Base-by-base conservation (phyloP, 2,888 invertebrate genomes). In the Rhagonycha fulva region DNA sequence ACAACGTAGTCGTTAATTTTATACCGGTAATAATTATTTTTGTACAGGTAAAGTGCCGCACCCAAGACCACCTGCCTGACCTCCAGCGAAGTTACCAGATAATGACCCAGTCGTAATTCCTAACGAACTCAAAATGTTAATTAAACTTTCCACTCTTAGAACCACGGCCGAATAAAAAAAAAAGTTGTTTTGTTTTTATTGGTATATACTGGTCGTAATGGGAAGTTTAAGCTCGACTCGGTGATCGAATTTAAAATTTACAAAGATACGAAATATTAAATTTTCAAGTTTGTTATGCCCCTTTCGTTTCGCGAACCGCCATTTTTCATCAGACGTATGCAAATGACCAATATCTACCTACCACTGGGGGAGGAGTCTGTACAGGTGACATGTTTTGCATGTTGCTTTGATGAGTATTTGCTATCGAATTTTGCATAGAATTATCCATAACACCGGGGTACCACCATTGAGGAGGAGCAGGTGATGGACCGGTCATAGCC, bases 391-490 rank as follows among this genome's bases (percentile, higher is more conserved):
- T 85, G 82, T 84, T 86, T 82, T 86, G 86, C 81, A 82, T 82
- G 80, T 80, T 81, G 78, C 80, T 81, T 79, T 76, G 80, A 61
- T 32, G 72, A 61, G 63, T 19, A 71, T 75, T 75, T 74, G 74
- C 61, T 80, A 80, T 80, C 78, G 80, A 80, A 80, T 83, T 86
- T 83, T 91, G 91, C 85, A 91, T 89, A 82, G 91, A 89, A 87
- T 91, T 91, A 84, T 92, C 91, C 85, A 87, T 86, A 83, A 89
- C 89, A 79, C 89, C 88, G 84, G 93, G 91, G 90, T 94, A 95
- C 95, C 95, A 95, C 92, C 95, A 95, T 84, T 92, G 92, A 74
- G 91, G 90, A 81, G 90, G 91, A 73, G 86, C 84, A 76, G 86
- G 84, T 60, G 90, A 88, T 62, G 89, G 89, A 82, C 88, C 88